Evolutionary conservation across 2,113 vertebrate species (phyloP).

Genomic region (Lepisosteus oculatus): DNA sequence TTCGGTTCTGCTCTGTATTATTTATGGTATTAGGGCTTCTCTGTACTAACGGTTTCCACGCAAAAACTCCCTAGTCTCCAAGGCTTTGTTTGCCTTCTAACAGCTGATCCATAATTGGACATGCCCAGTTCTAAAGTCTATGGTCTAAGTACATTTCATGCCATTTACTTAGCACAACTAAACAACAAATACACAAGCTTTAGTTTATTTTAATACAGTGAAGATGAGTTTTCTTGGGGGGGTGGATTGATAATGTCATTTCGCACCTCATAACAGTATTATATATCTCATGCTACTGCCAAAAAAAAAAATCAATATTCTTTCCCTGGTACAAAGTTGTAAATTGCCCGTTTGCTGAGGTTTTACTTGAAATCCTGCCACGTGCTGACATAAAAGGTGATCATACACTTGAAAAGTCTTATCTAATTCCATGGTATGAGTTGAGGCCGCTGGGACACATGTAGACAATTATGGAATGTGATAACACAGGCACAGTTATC

Average conservation of each 20-base stretch:
- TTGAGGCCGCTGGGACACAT: no score
- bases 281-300: neutral
- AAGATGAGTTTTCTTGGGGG: conserved; percentile 1
- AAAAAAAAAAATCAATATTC: conserved; percentile 24
- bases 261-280: neutral
- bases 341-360: conserved; percentile 25
- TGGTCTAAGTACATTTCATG: conserved; percentile 17
- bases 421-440: no score
- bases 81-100: conserved; percentile 12
- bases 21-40: conserved; percentile 21
- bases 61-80: conserved; percentile 13
- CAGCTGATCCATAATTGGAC: conserved; percentile 3
- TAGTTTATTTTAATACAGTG: conserved; percentile 27
- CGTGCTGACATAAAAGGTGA: conserved; percentile 28
- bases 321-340: conserved; percentile 15
- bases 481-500: no score
- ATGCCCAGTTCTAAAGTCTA: neutral
- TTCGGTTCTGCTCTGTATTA: conserved; percentile 22
- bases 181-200: conserved; percentile 34
- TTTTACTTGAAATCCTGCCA: conserved; percentile 48
- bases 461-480: no score
- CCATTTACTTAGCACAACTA: conserved; percentile 30
- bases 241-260: conserved; percentile 10
- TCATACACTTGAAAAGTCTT: no score
- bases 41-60: conserved; percentile 30